Evolutionary conservation across 2,113 vertebrate species (phyloP).

Genomic region (Pelodiscus sinensis): DNA sequence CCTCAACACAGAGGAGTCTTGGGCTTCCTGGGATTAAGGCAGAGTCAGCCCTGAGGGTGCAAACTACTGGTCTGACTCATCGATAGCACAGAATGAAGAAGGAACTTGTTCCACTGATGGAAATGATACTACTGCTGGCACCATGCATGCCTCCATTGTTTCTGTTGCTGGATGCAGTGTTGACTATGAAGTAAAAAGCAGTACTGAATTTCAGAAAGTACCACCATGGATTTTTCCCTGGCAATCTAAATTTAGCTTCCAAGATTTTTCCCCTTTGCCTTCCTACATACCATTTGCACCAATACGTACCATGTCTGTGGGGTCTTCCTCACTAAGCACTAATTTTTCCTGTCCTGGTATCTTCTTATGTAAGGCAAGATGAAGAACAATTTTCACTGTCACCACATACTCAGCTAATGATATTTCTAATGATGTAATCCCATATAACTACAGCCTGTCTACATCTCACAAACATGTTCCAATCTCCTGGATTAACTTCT

Average conservation of each 20-base stretch:
- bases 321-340: background rate
- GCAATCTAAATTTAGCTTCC: background rate
- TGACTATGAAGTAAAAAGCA: background rate
- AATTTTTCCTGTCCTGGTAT: background rate
- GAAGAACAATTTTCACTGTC: background rate
- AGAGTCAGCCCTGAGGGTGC: background rate
- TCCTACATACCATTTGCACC: accelerated
- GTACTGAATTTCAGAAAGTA: background rate
- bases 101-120: background rate
- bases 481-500: background rate
- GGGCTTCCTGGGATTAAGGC: background rate
- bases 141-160: background rate
- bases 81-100: background rate
- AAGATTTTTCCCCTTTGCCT: background rate
- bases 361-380: background rate
- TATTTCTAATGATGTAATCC: background rate
- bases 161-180: background rate
- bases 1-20: background rate
- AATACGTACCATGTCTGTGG: background rate
- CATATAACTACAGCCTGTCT: background rate
- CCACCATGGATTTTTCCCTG: background rate
- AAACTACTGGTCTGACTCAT: background rate
- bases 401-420: background rate
- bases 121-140: background rate
- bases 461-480: background rate